phyloP scores from a whole-genome alignment of 2,113 vertebrate genomes.

The Caranx ignobilis region DNA sequence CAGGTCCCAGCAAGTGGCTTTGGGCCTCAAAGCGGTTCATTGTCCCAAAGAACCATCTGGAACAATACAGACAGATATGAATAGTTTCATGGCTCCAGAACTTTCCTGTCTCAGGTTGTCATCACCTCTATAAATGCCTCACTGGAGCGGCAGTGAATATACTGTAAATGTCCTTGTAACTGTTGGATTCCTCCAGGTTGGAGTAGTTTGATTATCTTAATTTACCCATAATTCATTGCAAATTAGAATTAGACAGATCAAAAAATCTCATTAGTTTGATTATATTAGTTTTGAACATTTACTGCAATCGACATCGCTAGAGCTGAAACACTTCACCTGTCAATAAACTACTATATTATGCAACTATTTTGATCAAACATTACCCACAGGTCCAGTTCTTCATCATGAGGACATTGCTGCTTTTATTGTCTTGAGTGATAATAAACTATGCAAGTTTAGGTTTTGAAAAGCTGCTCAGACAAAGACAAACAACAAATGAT shows the following conservation, averaged over 20 bases:
- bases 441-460: neutral
- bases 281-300: no score
- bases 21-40: conserved; percentile 84
- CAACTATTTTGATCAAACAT: neutral
- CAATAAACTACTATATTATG: no score
- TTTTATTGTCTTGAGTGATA: neutral
- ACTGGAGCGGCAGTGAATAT: no score
- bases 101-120: no score
- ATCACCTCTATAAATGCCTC: neutral
- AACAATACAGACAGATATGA: neutral
- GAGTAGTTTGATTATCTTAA: no score
- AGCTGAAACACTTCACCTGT: no score
- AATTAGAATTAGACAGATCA: no score
- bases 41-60: conserved; percentile 87
- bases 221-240: no score
- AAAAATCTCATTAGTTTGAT: no score
- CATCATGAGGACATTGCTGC: neutral
- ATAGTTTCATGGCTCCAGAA: neutral
- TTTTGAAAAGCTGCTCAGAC: neutral
- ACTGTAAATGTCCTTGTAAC: no score
- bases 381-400: neutral
- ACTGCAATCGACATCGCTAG: no score
- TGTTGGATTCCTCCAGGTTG: no score
- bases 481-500: neutral
- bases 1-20: conserved; percentile 73